Conservation (phyloP, 2,888 invertebrate genomes). For the Troilus luridus region DNA sequence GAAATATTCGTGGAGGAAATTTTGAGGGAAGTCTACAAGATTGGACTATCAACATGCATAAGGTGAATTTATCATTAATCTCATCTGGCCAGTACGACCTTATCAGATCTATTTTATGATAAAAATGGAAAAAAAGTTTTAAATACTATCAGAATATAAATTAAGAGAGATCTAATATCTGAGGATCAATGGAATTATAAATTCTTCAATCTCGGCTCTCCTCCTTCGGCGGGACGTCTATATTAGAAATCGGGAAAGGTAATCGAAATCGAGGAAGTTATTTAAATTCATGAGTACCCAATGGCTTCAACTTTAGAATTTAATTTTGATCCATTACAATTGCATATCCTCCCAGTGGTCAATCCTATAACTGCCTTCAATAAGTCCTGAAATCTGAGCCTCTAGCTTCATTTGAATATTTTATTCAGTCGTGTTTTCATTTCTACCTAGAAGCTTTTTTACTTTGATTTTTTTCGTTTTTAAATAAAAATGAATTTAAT, state of each 20-base stretch:
- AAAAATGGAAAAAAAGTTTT: not conserved
- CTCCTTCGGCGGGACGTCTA: not conserved
- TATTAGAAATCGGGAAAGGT: constrained; percentile 31
- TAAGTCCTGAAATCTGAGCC: not conserved
- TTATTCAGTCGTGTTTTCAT: not conserved
- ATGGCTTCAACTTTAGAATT: constrained; percentile 19
- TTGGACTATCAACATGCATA: not conserved
- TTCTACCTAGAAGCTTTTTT: not conserved
- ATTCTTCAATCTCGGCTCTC: not conserved
- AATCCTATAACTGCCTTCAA: constrained; percentile 16
- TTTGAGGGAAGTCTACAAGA: not conserved
- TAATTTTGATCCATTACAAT: constrained; percentile 38
- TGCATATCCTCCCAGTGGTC: constrained; percentile 32
- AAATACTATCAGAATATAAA: not conserved
- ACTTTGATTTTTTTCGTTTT: not conserved
- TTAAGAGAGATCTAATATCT: constrained; percentile 21
- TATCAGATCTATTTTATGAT: not conserved
- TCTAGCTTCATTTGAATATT: constrained; percentile 17
- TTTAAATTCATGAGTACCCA: constrained; percentile 46
- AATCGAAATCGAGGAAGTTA: constrained; percentile 28
- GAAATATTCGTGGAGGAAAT: not conserved
- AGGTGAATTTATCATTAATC: not conserved
- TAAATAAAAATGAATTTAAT: constrained; percentile 10
- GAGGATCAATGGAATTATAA: not conserved
- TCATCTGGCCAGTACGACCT: not conserved